Evolutionary conservation across 2,797 vertebrate genomes (phyloP).

Genomic region (Hemitrygon akajei): DNA sequence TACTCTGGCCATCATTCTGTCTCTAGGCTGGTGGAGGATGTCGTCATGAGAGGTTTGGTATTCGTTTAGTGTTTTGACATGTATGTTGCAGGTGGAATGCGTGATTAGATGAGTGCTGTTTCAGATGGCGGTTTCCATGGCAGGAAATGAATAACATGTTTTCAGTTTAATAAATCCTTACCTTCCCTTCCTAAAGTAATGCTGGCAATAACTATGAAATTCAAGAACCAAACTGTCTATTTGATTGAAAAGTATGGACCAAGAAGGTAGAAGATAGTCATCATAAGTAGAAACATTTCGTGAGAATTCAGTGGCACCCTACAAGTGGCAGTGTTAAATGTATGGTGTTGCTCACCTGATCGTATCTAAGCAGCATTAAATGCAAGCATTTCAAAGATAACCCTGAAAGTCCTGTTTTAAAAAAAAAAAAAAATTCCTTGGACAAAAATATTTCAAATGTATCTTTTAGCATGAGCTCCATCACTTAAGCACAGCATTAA

Average conservation of each 20-base stretch:
- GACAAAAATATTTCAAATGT: not conserved
- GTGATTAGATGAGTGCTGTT: not conserved
- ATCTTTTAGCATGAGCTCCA: not conserved
- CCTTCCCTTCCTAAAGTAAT: not conserved
- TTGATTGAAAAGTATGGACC: not conserved
- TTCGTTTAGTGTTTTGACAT: not conserved
- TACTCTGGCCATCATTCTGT: not conserved
- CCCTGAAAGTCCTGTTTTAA: not conserved
- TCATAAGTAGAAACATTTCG: not conserved
- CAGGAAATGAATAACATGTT: not conserved
- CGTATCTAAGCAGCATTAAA: not conserved
- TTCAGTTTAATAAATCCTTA: not conserved
- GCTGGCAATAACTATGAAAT: not conserved
- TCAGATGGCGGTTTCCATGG: not conserved
- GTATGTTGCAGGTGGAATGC: not conserved
- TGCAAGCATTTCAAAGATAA: not conserved
- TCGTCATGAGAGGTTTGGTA: too few relatives aligned
- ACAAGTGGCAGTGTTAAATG: not conserved
- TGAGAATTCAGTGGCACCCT: not conserved
- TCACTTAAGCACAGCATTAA: not conserved
- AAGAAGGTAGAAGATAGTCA: not conserved
- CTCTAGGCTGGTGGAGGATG: not conserved
- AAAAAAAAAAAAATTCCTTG: not conserved
- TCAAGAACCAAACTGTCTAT: not conserved
- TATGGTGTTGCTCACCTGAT: not conserved